These are phyloP conservation scores for Trypoxylus dichotomus DNA, from an alignment of 1,140 invertebrate species.

Conservation along the genomic window DNA sequence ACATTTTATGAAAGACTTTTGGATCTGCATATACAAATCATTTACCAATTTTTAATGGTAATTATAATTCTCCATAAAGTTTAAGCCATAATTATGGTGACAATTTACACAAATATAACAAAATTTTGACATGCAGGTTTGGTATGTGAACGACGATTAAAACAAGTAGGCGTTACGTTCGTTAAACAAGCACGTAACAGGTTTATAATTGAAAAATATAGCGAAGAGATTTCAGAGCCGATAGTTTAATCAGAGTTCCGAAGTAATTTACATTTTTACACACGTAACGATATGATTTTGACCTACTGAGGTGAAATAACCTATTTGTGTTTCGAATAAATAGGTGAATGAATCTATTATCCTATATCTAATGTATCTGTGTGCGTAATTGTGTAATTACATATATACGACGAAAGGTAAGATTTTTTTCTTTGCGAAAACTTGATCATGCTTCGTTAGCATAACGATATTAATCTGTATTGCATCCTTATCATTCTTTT, in stretches of 20 bases:
- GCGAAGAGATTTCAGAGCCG: neutral
- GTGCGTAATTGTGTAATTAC: too few relatives aligned
- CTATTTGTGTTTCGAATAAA: neutral
- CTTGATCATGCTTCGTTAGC: too few relatives aligned
- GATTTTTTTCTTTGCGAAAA: too few relatives aligned
- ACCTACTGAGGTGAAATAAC: neutral
- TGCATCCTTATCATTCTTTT: neutral
- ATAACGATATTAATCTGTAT: neutral
- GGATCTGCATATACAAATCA: too few relatives aligned
- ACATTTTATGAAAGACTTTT: too few relatives aligned
- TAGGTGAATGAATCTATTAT: too few relatives aligned
- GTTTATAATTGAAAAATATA: constrained; percentile 6
- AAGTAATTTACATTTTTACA: constrained; percentile 21
- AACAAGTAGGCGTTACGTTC: neutral
- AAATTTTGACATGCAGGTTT: neutral
- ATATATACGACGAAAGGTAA: too few relatives aligned
- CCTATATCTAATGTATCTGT: too few relatives aligned
- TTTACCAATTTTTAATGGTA: too few relatives aligned
- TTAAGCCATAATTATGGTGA: too few relatives aligned
- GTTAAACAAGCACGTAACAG: constrained; percentile 1
- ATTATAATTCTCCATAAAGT: too few relatives aligned
- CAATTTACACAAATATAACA: neutral
- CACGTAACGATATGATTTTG: constrained; percentile 18
- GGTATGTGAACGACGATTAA: neutral
- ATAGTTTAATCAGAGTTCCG: constrained; percentile 11